Evolutionary conservation across 2,113 vertebrate species (phyloP).

Genomic region (Tyrannus savana): DNA sequence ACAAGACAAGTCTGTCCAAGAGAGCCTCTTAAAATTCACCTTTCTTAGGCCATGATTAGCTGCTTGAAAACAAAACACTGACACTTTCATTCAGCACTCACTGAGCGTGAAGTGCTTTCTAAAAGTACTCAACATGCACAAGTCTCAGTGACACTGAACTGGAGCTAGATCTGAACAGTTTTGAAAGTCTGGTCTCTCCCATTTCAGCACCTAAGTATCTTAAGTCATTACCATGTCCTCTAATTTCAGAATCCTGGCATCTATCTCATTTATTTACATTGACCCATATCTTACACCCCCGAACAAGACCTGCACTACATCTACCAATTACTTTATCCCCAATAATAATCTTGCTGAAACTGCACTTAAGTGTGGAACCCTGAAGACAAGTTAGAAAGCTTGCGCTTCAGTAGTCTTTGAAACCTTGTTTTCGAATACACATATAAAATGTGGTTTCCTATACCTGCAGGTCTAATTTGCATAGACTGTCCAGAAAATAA

Average conservation of each 20-base stretch:
- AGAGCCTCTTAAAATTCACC: neutral
- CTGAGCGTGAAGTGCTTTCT: neutral
- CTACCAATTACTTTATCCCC: neutral
- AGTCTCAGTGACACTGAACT: neutral
- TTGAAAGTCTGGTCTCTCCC: neutral
- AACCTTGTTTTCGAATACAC: neutral
- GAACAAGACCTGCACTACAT: neutral
- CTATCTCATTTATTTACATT: neutral
- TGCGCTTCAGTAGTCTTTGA: neutral
- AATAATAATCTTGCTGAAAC: neutral
- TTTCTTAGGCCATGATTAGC: neutral
- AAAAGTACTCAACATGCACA: neutral
- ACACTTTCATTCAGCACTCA: neutral
- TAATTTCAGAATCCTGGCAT: constrained; percentile 29
- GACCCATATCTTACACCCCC: neutral
- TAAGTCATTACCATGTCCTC: neutral
- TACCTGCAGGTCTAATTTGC: neutral
- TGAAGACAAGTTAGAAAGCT: neutral
- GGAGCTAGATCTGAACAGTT: neutral
- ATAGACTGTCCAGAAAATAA: neutral
- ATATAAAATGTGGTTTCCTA: neutral
- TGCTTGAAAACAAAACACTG: neutral
- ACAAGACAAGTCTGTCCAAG: neutral
- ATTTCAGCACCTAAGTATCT: neutral
- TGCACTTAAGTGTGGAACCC: neutral